Evolutionary conservation across 2,888 invertebrate species (phyloP).

Genomic region (Volucella inflata): DNA sequence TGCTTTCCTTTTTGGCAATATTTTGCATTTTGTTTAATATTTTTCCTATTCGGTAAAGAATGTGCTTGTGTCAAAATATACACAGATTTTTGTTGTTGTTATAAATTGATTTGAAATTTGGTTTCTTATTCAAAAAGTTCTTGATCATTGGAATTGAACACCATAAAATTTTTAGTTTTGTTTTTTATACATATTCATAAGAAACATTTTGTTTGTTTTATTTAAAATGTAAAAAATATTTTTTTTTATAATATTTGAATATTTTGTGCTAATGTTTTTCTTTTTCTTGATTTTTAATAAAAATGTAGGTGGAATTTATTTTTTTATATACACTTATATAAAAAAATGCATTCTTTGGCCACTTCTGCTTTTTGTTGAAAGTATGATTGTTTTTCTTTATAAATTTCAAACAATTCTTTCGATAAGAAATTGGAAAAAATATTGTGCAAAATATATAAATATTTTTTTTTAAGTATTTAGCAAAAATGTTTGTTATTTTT

Average conservation of each 20-base stretch:
- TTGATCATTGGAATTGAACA: conserved; percentile 69
- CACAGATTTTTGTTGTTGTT: conserved; percentile 50
- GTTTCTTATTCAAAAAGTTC: conserved; percentile 11
- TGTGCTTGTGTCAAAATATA: conserved; percentile 55
- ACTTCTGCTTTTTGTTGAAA: conserved; percentile 57
- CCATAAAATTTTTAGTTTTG: conserved; percentile 50
- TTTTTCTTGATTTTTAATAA: conserved; percentile 60
- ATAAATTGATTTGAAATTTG: conserved; percentile 32
- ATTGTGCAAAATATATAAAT: conserved; percentile 34
- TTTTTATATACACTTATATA: conserved; percentile 64
- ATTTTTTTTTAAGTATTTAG: conserved; percentile 36
- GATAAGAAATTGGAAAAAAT: conserved; percentile 78
- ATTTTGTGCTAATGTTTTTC: conserved; percentile 63
- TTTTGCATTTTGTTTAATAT: conserved; percentile 26
- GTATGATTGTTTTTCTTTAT: conserved; percentile 31
- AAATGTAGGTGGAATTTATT: conserved; percentile 76
- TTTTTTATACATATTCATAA: conserved; percentile 68
- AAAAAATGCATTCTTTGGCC: conserved; percentile 71
- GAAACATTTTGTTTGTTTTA: conserved; percentile 59
- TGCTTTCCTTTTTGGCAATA: conserved; percentile 57
- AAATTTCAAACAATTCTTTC: conserved; percentile 10
- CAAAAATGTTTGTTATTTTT: conserved; percentile 31
- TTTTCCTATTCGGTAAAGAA: conserved; percentile 48
- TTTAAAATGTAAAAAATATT: conserved; percentile 73
- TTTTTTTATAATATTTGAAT: conserved; percentile 13